These are phyloP conservation scores for Ceriagrion tenellum DNA, from an alignment of 2,888 invertebrate species.

Conservation along the genomic window DNA sequence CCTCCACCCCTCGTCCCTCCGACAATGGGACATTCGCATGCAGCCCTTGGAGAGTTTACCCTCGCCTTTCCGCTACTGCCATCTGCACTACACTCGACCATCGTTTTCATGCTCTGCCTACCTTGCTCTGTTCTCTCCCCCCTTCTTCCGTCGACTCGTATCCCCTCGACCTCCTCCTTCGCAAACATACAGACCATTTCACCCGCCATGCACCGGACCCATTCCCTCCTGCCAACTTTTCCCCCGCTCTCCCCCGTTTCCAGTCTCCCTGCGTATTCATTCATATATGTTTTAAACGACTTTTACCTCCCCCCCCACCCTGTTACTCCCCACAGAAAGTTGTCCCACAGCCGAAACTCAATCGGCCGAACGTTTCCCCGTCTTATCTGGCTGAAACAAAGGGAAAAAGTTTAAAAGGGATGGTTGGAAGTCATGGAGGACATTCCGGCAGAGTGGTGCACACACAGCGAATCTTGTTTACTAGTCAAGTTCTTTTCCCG, in stretches of 20 bases:
- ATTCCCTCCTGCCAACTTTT: neutral
- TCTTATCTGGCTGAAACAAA: neutral
- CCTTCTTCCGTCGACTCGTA: neutral
- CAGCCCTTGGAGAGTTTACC: neutral
- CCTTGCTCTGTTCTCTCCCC: neutral
- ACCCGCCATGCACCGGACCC: neutral
- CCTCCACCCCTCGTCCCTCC: neutral
- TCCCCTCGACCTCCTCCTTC: neutral
- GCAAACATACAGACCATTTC: neutral
- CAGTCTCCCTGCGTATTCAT: neutral
- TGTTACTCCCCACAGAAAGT: neutral
- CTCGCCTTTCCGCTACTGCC: neutral
- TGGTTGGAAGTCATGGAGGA: too few species aligned
- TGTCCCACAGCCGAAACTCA: neutral
- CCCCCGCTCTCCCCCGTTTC: neutral
- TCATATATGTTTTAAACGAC: neutral
- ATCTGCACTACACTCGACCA: slow-evolving; percentile 25
- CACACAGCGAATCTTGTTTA: too few species aligned
- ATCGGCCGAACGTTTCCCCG: neutral
- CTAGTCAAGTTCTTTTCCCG: too few species aligned
- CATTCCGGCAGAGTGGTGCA: too few species aligned
- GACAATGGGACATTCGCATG: neutral
- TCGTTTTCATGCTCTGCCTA: slow-evolving; percentile 49
- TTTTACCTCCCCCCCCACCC: neutral
- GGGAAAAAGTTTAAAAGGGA: neutral